Percentiles rank a stretch among this genome's conserved stretches.
phyloP scores from a whole-genome alignment of 2,888 invertebrate genomes.

The Dynastes hyllus region DNA sequence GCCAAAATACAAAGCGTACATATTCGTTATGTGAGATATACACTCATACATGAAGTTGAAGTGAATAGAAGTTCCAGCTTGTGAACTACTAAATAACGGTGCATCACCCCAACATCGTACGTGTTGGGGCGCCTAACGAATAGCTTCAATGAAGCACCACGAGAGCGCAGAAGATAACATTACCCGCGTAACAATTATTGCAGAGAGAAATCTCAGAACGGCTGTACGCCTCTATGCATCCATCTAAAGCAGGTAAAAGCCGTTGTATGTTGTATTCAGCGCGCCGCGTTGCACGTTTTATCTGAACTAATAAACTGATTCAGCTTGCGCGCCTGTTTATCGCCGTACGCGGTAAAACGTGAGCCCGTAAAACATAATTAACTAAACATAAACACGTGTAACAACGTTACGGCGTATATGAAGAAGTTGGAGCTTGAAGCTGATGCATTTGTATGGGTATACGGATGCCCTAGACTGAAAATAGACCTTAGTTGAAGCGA shows the following conservation, averaged over 20 bases:
- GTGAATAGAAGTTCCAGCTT: not conserved
- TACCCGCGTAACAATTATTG: slow-evolving; percentile 11
- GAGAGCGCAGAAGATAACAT: not conserved
- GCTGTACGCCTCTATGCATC: not conserved
- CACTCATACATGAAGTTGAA: not conserved
- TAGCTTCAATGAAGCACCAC: not conserved
- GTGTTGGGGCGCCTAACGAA: not conserved
- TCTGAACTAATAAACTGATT: slow-evolving; percentile 25
- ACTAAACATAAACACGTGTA: slow-evolving; percentile 15
- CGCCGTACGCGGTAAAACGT: not conserved
- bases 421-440: not conserved
- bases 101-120: slow-evolving; percentile 1
- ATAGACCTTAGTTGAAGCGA: no score
- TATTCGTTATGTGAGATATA: not conserved
- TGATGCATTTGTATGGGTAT: no score
- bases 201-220: slow-evolving; percentile 10
- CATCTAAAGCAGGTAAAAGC: not conserved
- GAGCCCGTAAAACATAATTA: slow-evolving; percentile 3
- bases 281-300: not conserved
- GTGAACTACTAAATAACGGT: not conserved
- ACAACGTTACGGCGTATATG: slow-evolving; percentile 4
- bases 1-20: not conserved
- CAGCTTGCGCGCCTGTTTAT: slow-evolving; percentile 1
- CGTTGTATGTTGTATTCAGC: not conserved
- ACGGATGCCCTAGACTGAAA: no score